Conservation (phyloP, 1,140 invertebrate genomes). For the Apolygus lucorum region DNA sequence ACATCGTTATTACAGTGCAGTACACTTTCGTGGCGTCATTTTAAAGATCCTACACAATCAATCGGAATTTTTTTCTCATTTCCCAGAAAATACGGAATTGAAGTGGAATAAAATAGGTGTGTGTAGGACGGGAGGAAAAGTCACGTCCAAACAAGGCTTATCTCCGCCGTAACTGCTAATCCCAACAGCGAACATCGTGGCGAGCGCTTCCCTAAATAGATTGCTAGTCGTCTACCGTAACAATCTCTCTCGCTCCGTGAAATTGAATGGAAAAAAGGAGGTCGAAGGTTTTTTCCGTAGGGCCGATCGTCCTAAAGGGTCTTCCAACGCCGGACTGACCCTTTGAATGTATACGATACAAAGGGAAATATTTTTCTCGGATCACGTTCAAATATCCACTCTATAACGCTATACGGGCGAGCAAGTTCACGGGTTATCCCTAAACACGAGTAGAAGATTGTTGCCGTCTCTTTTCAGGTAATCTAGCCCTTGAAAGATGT, state of each 20-base stretch:
- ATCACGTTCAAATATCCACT: too few species aligned
- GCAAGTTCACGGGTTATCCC: too few species aligned
- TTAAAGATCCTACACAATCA: too few species aligned
- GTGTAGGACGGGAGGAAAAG: background rate
- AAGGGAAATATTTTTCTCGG: background rate
- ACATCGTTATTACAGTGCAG: too few species aligned
- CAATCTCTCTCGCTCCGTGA: background rate
- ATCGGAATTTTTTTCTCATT: background rate
- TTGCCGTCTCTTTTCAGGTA: too few species aligned
- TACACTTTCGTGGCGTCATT: too few species aligned
- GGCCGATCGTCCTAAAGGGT: background rate
- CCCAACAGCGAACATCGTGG: background rate
- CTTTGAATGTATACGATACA: background rate
- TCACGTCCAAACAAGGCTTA: too few species aligned
- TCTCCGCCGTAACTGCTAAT: too few species aligned
- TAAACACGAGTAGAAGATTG: too few species aligned
- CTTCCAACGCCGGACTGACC: background rate
- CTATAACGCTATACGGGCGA: too few species aligned
- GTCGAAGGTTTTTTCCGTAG: background rate
- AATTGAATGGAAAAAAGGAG: background rate
- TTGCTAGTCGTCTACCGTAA: background rate
- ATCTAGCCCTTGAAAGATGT: too few species aligned
- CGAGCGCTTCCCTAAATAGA: background rate
- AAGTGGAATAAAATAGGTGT: background rate
- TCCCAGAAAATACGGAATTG: background rate